A percentile compares a stretch with the other conserved stretches of the same genome.
Conservation (phyloP, 1,140 invertebrate species). For the Temnothorax nylanderi region DNA sequence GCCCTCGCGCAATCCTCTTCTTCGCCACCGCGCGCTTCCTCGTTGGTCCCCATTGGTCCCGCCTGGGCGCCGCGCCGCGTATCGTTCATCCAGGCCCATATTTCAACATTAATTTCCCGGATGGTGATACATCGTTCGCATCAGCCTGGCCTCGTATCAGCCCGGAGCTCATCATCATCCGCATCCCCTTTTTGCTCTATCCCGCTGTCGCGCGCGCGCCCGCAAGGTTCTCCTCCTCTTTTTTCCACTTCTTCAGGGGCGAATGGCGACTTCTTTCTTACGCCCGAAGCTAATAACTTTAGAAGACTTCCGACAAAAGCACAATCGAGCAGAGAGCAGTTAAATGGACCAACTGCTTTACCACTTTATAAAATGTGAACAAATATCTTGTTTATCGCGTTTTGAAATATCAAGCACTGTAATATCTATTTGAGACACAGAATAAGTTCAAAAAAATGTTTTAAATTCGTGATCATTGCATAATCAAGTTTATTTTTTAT, state of each 20-base stretch:
- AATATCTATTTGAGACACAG: background rate
- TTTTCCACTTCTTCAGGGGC: slow-evolving; percentile 14
- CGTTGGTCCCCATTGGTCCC: slow-evolving; percentile 15
- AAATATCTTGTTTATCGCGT: background rate
- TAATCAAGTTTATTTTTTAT: background rate
- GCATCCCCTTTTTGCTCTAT: slow-evolving; percentile 39
- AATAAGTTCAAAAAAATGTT: background rate
- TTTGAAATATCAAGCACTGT: background rate
- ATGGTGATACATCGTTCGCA: slow-evolving; percentile 82
- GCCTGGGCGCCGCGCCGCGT: slow-evolving; percentile 60
- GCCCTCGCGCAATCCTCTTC: slow-evolving; percentile 18
- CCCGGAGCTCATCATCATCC: slow-evolving; percentile 78
- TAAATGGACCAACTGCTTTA: background rate
- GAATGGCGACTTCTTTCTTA: background rate
- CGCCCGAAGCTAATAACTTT: background rate
- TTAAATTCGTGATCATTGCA: background rate
- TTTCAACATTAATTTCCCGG: slow-evolving; percentile 81
- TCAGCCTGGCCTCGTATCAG: slow-evolving; percentile 71
- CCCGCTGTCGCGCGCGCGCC: slow-evolving; percentile 25
- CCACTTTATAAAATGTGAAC: background rate
- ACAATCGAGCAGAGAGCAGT: background rate
- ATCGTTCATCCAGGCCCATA: slow-evolving; percentile 75
- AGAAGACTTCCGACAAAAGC: background rate
- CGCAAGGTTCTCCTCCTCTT: background rate
- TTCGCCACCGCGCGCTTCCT: slow-evolving; percentile 15